These are phyloP conservation scores for Sparus aurata DNA, from an alignment of 2,797 vertebrate genomes.

Conservation along the genomic window DNA sequence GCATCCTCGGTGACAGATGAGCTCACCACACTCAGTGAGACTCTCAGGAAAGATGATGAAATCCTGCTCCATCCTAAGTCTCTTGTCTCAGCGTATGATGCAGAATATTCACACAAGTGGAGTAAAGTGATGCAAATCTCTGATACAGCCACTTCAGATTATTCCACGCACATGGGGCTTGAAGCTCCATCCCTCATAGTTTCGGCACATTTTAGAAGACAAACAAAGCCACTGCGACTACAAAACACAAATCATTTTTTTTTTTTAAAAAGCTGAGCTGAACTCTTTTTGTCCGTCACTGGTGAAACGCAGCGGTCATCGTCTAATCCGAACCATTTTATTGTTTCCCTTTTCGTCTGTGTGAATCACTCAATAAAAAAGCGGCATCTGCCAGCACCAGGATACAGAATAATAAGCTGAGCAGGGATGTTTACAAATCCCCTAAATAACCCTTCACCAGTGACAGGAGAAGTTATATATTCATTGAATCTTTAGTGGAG, in stretches of 20 bases:
- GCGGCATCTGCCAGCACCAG: constrained; percentile 55
- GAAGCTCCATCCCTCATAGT: constrained; percentile 60
- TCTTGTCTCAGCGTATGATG: constrained; percentile 61
- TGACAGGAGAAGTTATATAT: constrained; percentile 72
- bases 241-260: constrained; percentile 50
- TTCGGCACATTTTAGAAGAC: constrained; percentile 63
- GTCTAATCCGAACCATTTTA: constrained; percentile 59
- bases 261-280: constrained; percentile 38
- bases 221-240: constrained; percentile 55
- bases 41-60: constrained; percentile 69
- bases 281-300: constrained; percentile 37
- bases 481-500: constrained; percentile 76
- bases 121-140: constrained; percentile 75
- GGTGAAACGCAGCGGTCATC: constrained; percentile 60
- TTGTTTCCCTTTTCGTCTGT: constrained; percentile 50
- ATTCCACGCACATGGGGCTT: constrained; percentile 58
- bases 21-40: constrained; percentile 39
- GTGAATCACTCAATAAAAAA: constrained; percentile 67
- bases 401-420: constrained; percentile 76
- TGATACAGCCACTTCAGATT: constrained; percentile 71
- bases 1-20: constrained; percentile 63
- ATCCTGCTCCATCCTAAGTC: constrained; percentile 64
- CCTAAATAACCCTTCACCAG: constrained; percentile 75
- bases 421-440: constrained; percentile 79
- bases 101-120: constrained; percentile 72